phyloP scores from a whole-genome alignment of 1,140 invertebrate species.

The Diploscapter pachys region DNA sequence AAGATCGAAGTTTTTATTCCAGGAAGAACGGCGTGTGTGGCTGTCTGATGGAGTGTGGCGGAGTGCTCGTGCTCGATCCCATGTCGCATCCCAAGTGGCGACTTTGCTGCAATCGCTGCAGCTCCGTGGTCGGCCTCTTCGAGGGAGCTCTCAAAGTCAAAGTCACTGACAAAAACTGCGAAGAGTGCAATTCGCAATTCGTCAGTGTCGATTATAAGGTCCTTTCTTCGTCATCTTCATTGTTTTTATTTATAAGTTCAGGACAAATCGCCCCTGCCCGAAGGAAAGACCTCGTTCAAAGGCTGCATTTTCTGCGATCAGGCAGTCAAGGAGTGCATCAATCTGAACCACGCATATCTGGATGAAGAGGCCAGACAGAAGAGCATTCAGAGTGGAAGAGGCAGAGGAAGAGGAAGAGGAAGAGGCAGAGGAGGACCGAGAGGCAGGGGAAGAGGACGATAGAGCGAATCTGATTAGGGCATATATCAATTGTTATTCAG shows the following conservation, averaged over 20 bases:
- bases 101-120: constrained; percentile 90
- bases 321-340: constrained; percentile 65
- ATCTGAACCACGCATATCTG: constrained; percentile 40
- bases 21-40: constrained; percentile 49
- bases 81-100: constrained; percentile 93
- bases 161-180: constrained; percentile 71
- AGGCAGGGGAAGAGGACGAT: constrained; percentile 32
- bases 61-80: constrained; percentile 86
- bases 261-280: constrained; percentile 79
- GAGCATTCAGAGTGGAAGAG: constrained; percentile 26
- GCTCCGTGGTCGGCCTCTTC: constrained; percentile 88
- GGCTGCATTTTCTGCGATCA: constrained; percentile 90
- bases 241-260: constrained; percentile 52
- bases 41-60: constrained; percentile 61
- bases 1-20: constrained; percentile 22
- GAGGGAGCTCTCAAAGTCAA: constrained; percentile 84
- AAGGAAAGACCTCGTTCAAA: constrained; percentile 76
- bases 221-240: constrained; percentile 47
- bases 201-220: constrained; percentile 81
- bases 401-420: constrained; percentile 27
- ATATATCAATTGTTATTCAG: too few relatives aligned
- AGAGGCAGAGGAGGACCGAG: constrained; percentile 24
- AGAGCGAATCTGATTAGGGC: too few relatives aligned
- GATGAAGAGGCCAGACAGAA: constrained; percentile 23
- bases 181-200: constrained; percentile 80